phyloP scores from a whole-genome alignment of 2,797 vertebrate species.

The Calcarius lapponicus region DNA sequence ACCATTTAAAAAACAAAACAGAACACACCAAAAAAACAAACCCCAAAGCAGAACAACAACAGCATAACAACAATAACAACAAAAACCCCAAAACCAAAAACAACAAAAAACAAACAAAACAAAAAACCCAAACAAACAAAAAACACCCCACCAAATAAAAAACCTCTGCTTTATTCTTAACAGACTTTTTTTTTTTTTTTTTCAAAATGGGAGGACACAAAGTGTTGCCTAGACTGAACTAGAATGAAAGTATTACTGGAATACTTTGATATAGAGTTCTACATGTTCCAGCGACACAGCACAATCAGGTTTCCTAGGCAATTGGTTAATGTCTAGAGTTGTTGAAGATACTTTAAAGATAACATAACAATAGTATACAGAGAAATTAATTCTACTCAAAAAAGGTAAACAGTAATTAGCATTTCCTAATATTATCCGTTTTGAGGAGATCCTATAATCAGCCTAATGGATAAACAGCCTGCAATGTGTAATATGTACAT shows the following conservation, averaged over 20 bases:
- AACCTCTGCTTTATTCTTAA: background rate
- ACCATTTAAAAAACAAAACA: background rate
- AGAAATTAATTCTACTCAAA: background rate
- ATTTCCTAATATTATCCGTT: constrained; percentile 4
- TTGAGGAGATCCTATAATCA: background rate
- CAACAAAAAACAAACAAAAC: background rate
- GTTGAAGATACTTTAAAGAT: background rate
- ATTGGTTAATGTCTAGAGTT: background rate
- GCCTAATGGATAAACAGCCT: constrained; percentile 13
- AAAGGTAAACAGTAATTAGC: constrained; percentile 15
- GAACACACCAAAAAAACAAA: background rate
- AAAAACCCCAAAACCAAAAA: background rate
- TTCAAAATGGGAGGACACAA: background rate
- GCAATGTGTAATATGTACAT: background rate
- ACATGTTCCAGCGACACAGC: background rate
- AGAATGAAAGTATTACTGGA: background rate
- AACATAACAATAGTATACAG: background rate
- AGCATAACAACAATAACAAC: background rate
- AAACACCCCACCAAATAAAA: background rate
- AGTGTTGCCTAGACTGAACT: background rate
- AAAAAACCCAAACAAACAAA: background rate
- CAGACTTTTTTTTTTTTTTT: background rate
- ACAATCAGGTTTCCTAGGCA: background rate
- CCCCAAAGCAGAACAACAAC: background rate
- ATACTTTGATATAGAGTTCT: background rate